Evolutionary conservation across 2,888 invertebrate species (phyloP).

Genomic region (Perizoma flavofasciatum): DNA sequence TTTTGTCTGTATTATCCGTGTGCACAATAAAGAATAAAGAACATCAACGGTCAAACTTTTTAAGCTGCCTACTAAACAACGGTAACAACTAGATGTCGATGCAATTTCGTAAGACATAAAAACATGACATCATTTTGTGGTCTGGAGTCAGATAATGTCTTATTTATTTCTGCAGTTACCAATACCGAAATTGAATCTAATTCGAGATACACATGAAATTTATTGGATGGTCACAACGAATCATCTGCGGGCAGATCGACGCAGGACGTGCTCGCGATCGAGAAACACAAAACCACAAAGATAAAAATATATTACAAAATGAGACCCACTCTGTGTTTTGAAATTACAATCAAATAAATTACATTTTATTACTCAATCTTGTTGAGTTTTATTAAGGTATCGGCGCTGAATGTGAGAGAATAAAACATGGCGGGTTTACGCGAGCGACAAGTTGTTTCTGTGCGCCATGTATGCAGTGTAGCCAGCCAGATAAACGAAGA

Average conservation of each 20-base stretch:
- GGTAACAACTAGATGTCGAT: constrained; percentile 22
- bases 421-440: constrained; percentile 81
- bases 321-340: constrained; percentile 83
- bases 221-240: constrained; percentile 63
- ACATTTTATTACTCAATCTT: constrained; percentile 84
- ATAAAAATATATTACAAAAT: constrained; percentile 83
- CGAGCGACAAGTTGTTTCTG: constrained; percentile 72
- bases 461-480: constrained; percentile 52
- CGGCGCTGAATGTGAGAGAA: constrained; percentile 77
- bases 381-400: constrained; percentile 84
- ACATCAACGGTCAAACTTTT: no score
- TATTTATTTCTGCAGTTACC: constrained; percentile 61
- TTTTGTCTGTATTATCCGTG: no score
- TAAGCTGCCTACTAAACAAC: not conserved
- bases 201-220: constrained; percentile 62
- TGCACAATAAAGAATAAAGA: no score
- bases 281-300: constrained; percentile 81
- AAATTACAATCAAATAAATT: constrained; percentile 84
- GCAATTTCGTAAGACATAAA: constrained; percentile 40
- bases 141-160: constrained; percentile 61
- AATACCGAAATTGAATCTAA: constrained; percentile 66
- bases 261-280: constrained; percentile 71
- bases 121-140: constrained; percentile 54
- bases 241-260: constrained; percentile 56
- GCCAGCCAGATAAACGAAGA: constrained; percentile 62